Conservation (phyloP, 2,888 invertebrate genomes). For the Cyrtodaria siliqua region DNA sequence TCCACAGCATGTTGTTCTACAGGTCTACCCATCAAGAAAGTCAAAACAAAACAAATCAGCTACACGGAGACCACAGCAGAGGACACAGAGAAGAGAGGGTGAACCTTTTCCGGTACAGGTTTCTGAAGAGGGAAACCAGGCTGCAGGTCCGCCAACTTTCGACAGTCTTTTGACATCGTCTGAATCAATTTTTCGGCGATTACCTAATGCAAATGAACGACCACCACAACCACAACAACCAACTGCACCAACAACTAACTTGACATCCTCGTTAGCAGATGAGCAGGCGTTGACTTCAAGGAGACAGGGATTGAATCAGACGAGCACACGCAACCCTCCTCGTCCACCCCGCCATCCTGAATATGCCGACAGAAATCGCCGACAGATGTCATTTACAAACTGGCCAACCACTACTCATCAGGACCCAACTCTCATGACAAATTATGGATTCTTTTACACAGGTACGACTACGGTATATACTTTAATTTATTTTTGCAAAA, state of each 20-base stretch:
- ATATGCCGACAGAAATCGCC: constrained; percentile 20
- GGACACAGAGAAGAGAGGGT: background rate
- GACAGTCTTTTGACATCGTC: constrained; percentile 28
- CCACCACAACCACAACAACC: no score
- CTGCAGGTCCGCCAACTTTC: constrained; percentile 5
- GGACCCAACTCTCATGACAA: constrained; percentile 37
- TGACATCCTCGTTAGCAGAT: constrained; percentile 10
- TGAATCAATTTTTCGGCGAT: constrained; percentile 9
- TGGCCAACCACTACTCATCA: constrained; percentile 50
- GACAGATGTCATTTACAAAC: constrained; percentile 31
- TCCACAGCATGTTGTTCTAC: no score
- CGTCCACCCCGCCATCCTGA: constrained; percentile 41
- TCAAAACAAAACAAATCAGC: background rate
- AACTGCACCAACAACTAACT: constrained; percentile 23
- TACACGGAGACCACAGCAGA: background rate
- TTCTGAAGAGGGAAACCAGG: constrained; percentile 5
- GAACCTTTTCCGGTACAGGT: constrained; percentile 9
- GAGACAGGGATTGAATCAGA: constrained; percentile 2
- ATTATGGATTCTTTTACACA: constrained; percentile 57
- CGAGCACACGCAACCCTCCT: background rate
- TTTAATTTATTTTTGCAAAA: no score
- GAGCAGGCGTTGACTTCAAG: constrained; percentile 15
- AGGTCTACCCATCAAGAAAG: no score
- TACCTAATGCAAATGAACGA: no score
- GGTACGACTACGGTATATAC: no score